A percentile compares a stretch with the other conserved stretches of the same genome.
These are phyloP conservation scores for Eupeodes latifasciatus DNA, from an alignment of 2,888 invertebrate species.

Conservation along the genomic window DNA sequence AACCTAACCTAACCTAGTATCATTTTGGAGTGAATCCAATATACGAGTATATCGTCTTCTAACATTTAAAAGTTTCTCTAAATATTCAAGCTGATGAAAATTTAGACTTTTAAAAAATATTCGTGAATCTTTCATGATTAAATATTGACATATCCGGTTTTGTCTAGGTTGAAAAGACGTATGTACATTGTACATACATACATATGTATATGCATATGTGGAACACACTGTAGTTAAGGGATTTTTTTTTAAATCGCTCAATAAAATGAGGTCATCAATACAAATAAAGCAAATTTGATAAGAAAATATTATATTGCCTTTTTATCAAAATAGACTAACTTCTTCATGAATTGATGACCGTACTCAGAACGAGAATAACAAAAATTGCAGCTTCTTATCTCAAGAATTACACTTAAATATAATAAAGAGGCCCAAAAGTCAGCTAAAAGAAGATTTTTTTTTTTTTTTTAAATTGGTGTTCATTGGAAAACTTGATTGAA, in stretches of 20 bases:
- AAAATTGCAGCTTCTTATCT: constrained; percentile 23
- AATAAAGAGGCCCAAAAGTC: neutral
- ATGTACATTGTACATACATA: too few relatives aligned
- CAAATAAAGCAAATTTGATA: neutral
- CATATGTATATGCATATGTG: neutral
- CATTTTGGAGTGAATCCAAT: too few relatives aligned
- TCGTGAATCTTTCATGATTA: too few relatives aligned
- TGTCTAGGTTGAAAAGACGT: neutral
- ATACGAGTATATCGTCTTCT: too few relatives aligned
- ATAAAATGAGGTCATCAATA: neutral
- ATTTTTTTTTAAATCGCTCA: neutral
- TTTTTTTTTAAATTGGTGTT: neutral
- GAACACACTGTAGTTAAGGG: too few relatives aligned
- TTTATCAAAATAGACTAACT: neutral
- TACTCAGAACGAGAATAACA: neutral
- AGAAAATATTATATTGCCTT: neutral
- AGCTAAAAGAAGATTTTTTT: neutral
- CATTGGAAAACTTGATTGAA: neutral
- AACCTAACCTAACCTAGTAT: too few relatives aligned
- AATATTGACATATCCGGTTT: too few relatives aligned
- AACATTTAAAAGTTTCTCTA: too few relatives aligned
- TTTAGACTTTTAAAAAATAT: too few relatives aligned
- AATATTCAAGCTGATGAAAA: too few relatives aligned
- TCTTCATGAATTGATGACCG: neutral
- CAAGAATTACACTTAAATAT: neutral